These are phyloP conservation scores for Lemur catta DNA, from an alignment of 2,797 vertebrate species.

Conservation along the genomic window DNA sequence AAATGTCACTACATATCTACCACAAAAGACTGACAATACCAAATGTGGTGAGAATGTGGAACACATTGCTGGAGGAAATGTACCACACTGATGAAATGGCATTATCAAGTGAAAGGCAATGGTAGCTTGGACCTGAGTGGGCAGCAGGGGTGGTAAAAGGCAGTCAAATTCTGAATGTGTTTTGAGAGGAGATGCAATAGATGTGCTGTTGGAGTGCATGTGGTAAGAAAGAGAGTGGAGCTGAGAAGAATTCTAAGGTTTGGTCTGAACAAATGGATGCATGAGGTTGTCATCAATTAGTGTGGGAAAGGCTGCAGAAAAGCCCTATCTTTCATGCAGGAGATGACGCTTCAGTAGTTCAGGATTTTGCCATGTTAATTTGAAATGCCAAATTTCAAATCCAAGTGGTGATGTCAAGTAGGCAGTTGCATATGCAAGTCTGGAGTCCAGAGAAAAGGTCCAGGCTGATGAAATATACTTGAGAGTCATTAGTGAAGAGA, in stretches of 20 bases:
- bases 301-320: not conserved
- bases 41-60: not conserved
- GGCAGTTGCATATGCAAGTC: not conserved
- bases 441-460: not conserved
- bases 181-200: not conserved
- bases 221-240: not conserved
- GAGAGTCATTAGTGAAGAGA: not conserved
- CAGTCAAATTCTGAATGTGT: not conserved
- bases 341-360: not conserved
- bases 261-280: not conserved
- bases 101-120: not conserved
- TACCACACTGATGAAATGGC: not conserved
- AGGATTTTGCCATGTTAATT: not conserved
- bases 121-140: not conserved
- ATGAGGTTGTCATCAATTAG: not conserved
- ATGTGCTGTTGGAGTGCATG: not conserved
- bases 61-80: not conserved
- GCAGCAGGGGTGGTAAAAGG: not conserved
- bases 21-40: conserved; percentile 9
- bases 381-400: not conserved
- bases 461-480: not conserved
- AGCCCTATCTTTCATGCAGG: not conserved
- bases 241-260: not conserved
- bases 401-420: not conserved
- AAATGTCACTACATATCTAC: not conserved